phyloP scores from a whole-genome alignment of 2,888 invertebrate genomes.

The Lamellibrachia columna region DNA sequence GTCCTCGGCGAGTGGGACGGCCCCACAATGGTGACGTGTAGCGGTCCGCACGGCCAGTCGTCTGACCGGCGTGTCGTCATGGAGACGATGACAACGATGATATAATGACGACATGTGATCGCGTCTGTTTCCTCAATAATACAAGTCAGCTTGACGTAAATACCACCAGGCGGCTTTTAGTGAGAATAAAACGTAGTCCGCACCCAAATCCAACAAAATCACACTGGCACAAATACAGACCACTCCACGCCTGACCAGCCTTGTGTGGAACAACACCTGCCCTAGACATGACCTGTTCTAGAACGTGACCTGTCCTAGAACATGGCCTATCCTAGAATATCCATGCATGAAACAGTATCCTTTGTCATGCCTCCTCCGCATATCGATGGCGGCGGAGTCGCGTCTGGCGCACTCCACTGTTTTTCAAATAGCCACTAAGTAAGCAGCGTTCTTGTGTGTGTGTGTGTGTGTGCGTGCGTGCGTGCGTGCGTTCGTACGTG shows the following conservation, averaged over 20 bases:
- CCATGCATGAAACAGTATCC: background rate
- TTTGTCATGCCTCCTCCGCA: background rate
- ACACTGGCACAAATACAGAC: background rate
- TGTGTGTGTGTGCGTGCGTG: background rate
- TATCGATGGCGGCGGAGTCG: background rate
- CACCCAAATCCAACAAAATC: background rate
- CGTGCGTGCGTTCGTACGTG: background rate
- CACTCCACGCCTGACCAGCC: background rate
- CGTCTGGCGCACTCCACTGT: background rate
- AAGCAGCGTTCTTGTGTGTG: background rate
- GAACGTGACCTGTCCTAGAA: background rate
- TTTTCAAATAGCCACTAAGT: background rate
- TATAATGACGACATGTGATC: constrained; percentile 11
- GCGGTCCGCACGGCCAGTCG: background rate
- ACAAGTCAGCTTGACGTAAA: background rate
- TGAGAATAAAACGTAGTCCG: background rate
- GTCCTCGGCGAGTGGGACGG: background rate
- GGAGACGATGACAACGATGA: constrained; percentile 10
- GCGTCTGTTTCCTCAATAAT: background rate
- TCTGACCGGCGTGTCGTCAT: background rate
- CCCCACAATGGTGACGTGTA: background rate
- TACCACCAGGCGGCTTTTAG: background rate
- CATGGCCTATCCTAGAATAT: background rate
- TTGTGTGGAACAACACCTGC: background rate
- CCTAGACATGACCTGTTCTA: background rate